phyloP scores from a whole-genome alignment of 1,140 invertebrate genomes.

The Parasteatoda tepidariorum region DNA sequence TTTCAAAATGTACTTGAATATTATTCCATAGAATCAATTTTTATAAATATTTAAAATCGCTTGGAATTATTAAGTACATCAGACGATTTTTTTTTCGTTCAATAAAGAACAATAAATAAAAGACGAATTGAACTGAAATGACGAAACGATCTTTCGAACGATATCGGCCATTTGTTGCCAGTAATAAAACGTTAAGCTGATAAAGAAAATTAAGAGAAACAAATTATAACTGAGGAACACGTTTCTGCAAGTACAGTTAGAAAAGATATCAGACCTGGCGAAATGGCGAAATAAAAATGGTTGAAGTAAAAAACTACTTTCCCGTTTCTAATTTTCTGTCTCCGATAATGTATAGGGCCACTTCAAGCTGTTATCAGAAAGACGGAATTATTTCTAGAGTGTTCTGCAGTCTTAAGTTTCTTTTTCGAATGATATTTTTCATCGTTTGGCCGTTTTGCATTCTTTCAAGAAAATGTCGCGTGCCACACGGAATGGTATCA shows the following conservation, averaged over 20 bases:
- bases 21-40: too few species aligned
- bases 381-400: slow-evolving; percentile 35
- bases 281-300: background rate
- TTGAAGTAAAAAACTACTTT: background rate
- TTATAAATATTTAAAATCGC: background rate
- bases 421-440: slow-evolving; percentile 31
- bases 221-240: background rate
- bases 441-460: slow-evolving; percentile 35
- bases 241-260: background rate
- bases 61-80: background rate
- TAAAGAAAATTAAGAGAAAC: background rate
- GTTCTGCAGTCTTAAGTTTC: background rate
- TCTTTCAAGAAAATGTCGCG: slow-evolving; percentile 9
- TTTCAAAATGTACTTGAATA: too few species aligned
- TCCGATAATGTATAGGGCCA: slow-evolving; percentile 33
- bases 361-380: slow-evolving; percentile 44
- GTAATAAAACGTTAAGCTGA: background rate
- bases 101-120: too few species aligned
- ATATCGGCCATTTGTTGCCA: background rate
- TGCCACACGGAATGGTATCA: slow-evolving; percentile 34
- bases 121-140: background rate
- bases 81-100: too few species aligned
- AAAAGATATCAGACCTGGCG: background rate
- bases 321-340: slow-evolving; percentile 45
- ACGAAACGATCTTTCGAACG: background rate